These are phyloP conservation scores for Radopholus similis DNA, from an alignment of 1,140 invertebrate genomes.

Conservation along the genomic window DNA sequence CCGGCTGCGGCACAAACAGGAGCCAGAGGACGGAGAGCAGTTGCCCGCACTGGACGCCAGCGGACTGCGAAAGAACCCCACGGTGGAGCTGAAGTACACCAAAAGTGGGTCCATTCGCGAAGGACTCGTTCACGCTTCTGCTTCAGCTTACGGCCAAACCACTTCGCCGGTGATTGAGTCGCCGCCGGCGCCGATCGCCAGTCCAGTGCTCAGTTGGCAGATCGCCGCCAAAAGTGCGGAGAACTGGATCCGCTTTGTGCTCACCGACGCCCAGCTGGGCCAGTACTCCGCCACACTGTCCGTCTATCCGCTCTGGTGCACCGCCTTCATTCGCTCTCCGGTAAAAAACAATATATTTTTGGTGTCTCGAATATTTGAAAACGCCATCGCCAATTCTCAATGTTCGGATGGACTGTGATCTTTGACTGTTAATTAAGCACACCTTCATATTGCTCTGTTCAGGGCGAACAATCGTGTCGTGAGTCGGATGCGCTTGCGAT, in stretches of 20 bases:
- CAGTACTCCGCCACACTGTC: neutral
- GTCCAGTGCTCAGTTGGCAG: neutral
- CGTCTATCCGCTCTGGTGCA: constrained; percentile 6
- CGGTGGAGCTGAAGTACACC: constrained; percentile 1
- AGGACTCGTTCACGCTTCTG: neutral
- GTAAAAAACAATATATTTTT: too few relatives aligned
- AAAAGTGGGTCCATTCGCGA: neutral
- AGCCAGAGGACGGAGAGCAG: neutral
- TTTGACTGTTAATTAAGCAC: too few relatives aligned
- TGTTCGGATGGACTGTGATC: too few relatives aligned
- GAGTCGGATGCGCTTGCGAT: neutral
- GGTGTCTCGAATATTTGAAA: too few relatives aligned
- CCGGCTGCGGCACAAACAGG: constrained; percentile 10
- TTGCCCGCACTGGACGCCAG: neutral
- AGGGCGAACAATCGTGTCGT: neutral
- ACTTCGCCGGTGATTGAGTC: constrained; percentile 23
- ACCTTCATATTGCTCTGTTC: too few relatives aligned
- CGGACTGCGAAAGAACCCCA: neutral
- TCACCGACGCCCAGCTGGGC: constrained; percentile 9
- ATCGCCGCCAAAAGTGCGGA: constrained; percentile 16
- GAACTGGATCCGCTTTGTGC: constrained; percentile 21
- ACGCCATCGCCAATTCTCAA: too few relatives aligned
- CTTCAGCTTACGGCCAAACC: constrained; percentile 32
- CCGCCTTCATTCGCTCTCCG: too few relatives aligned
- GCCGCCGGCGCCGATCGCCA: neutral